phyloP scores from a whole-genome alignment of 2,797 vertebrate species.

The Bufotes viridis region DNA sequence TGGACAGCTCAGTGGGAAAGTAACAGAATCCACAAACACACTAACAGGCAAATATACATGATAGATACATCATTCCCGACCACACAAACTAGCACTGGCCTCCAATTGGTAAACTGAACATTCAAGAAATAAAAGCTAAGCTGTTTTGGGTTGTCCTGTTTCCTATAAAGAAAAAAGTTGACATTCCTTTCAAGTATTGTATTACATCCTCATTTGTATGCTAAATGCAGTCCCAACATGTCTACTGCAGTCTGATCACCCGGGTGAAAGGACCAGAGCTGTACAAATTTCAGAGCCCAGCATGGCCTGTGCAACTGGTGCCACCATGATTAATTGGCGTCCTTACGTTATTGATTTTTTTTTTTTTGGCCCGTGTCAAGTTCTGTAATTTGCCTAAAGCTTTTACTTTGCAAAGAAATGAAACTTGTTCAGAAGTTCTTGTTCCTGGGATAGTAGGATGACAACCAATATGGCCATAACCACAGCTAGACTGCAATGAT shows the following conservation, averaged over 20 bases:
- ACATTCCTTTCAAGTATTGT: conserved; percentile 55
- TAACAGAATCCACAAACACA: neutral
- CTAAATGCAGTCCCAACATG: conserved; percentile 34
- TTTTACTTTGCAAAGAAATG: neutral
- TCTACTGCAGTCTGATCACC: conserved; percentile 45
- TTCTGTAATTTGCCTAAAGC: conserved; percentile 31
- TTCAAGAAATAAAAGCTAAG: conserved; percentile 11
- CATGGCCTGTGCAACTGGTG: conserved; percentile 33
- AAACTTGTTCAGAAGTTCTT: neutral
- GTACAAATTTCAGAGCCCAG: conserved; percentile 48
- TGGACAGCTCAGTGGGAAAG: neutral
- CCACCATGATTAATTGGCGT: conserved; percentile 46
- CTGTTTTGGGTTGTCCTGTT: neutral
- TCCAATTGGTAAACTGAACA: neutral
- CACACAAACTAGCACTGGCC: neutral
- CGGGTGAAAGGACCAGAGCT: conserved; percentile 35
- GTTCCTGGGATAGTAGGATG: no score
- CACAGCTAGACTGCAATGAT: no score
- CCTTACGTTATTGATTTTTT: conserved; percentile 40
- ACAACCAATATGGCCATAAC: no score
- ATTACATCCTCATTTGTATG: conserved; percentile 55
- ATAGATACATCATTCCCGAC: neutral
- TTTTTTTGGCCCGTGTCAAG: neutral
- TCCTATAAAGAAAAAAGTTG: conserved; percentile 35
- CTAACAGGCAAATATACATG: neutral